Percentiles rank a stretch among this genome's conserved stretches.
Evolutionary conservation across 2,113 vertebrate genomes (phyloP).

Genomic region (Aegithalos caudatus): DNA sequence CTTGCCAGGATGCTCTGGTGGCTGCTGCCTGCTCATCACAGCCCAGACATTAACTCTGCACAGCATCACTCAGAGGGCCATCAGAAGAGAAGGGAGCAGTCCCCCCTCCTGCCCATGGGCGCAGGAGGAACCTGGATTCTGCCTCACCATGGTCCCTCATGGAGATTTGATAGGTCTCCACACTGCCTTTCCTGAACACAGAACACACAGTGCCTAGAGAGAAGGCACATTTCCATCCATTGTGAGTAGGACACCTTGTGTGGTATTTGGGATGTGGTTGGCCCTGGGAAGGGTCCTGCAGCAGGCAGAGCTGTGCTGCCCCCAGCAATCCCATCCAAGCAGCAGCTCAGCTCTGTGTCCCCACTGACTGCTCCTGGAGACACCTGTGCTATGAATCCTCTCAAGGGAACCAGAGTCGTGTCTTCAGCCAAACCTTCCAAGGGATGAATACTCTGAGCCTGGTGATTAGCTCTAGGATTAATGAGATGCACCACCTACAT

Average conservation of each 20-base stretch:
- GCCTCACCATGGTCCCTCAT: rapidly evolving
- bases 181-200: neutral
- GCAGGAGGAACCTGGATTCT: neutral
- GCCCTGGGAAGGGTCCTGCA: neutral
- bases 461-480: constrained; percentile 45
- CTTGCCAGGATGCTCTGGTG: neutral
- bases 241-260: neutral
- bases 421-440: constrained; percentile 14
- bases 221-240: rapidly evolving
- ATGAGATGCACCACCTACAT: constrained; percentile 51
- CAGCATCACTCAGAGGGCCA: neutral
- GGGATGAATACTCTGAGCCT: neutral
- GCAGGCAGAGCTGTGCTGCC: neutral
- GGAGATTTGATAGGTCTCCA: neutral
- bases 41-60: neutral
- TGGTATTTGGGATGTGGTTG: neutral
- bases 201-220: neutral
- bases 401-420: neutral
- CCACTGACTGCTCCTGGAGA: neutral
- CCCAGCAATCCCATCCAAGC: rapidly evolving
- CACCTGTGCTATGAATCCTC: neutral
- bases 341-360: neutral
- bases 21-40: neutral
- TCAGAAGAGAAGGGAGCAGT: neutral
- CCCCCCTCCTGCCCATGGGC: rapidly evolving